These are phyloP conservation scores for Leucophenga varia DNA, from an alignment of 1,140 invertebrate genomes.

Conservation along the genomic window DNA sequence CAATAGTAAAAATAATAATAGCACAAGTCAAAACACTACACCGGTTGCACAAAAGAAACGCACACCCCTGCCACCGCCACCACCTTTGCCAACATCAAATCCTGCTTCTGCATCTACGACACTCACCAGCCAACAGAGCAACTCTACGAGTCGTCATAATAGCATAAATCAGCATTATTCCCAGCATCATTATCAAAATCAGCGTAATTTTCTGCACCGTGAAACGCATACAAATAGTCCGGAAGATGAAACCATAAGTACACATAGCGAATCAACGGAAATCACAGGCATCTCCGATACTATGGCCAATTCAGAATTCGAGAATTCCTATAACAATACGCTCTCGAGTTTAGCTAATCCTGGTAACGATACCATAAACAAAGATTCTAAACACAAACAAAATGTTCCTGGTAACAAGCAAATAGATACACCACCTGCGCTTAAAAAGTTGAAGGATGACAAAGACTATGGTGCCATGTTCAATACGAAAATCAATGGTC, in stretches of 20 bases:
- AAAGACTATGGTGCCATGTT: slow-evolving; percentile 41
- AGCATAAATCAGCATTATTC: no score
- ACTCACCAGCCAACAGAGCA: slow-evolving; percentile 13
- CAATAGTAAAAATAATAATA: not conserved
- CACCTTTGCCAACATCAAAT: slow-evolving; percentile 9
- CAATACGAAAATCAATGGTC: slow-evolving; percentile 43
- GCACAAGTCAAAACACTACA: slow-evolving; percentile 33
- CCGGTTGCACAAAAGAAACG: slow-evolving; percentile 32
- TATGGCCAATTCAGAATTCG: slow-evolving; percentile 36
- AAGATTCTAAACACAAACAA: not conserved
- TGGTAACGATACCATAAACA: slow-evolving; percentile 30
- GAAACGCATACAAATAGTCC: slow-evolving; percentile 1
- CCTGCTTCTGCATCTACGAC: slow-evolving; percentile 14
- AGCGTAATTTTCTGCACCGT: not conserved
- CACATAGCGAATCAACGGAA: slow-evolving; percentile 51
- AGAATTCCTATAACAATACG: slow-evolving; percentile 41
- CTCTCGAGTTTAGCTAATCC: slow-evolving; percentile 31
- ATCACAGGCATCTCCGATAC: slow-evolving; percentile 44
- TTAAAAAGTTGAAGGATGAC: slow-evolving; percentile 17
- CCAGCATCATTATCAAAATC: slow-evolving; percentile 6
- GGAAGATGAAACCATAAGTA: slow-evolving; percentile 44
- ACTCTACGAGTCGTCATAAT: no score
- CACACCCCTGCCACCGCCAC: slow-evolving; percentile 37
- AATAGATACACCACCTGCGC: not conserved
- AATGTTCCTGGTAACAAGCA: slow-evolving; percentile 11